Evolutionary conservation across 2,888 invertebrate species (phyloP).

Genomic region (Icerya purchasi): DNA sequence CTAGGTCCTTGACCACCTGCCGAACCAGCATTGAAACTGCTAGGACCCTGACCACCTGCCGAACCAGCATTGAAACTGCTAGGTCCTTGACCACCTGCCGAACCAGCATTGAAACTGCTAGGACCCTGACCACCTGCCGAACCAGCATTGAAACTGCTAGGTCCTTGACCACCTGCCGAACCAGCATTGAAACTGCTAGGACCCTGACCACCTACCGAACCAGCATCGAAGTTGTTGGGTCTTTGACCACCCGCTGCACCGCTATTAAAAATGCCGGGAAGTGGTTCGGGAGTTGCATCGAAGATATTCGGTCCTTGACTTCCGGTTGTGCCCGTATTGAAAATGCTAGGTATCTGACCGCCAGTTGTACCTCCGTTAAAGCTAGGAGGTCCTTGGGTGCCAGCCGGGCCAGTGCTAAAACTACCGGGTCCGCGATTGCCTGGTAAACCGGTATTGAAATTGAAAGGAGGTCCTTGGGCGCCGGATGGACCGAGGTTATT

Average conservation of each 20-base stretch:
- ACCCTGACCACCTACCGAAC: constrained; percentile 3
- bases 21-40: constrained; percentile 5
- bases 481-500: constrained; percentile 13
- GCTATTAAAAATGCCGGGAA: constrained; percentile 11
- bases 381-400: constrained; percentile 15
- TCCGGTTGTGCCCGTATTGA: background rate
- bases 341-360: background rate
- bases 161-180: constrained; percentile 15
- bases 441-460: constrained; percentile 22
- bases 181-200: constrained; percentile 13
- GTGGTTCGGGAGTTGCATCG: background rate
- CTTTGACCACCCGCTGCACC: constrained; percentile 16
- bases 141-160: constrained; percentile 17
- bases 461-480: constrained; percentile 17
- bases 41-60: constrained; percentile 17
- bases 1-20: constrained; percentile 13
- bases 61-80: constrained; percentile 15
- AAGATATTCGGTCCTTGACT: background rate
- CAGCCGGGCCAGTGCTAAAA: constrained; percentile 17
- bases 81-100: constrained; percentile 18
- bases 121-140: constrained; percentile 17
- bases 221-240: constrained; percentile 10
- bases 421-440: constrained; percentile 6
- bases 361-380: constrained; percentile 11
- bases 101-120: constrained; percentile 15